Evolutionary conservation across 1,140 invertebrate species (phyloP), one percentile per base, ranked within the genome.

Genomic region (Brachionus paranguensis): DNA sequence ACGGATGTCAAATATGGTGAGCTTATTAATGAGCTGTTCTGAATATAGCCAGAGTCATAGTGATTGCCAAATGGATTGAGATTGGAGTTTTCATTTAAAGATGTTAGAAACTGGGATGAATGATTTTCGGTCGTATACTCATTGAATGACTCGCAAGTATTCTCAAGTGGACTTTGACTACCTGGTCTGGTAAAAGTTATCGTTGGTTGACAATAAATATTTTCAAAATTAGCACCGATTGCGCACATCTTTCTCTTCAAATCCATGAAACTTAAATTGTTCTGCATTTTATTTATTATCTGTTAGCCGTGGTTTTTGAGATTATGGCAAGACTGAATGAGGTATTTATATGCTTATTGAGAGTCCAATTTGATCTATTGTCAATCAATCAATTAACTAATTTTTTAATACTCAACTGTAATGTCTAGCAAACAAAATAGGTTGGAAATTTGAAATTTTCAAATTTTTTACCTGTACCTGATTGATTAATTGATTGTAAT

Each of bases 301-400:
- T 6, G 0, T 53, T 53, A 3, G 4, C 1, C 6, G 7, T 60
- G 8, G 17, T 60, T 27, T n/a, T 27, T 24, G 17, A 0, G 0
- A 2, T 8, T 53, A n/a, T 50, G 24, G 10, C 6, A 76, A 76
- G 5, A 3, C 12, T 53, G 20, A 74, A 50, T 43, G 29, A 33
- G 12, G 27, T 68, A 33, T 41, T 68, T 33, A 68, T 33, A 68
- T 68, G 8, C 14, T 27, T 68, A 14, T 68, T 41, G 27, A 68
- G n/a, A 2, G 2, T 33, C 12, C 17, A 24, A 37, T 37, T 37
- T 37, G 7, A 72, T 72, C n/a, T 37, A 41, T 50, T 76, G 27
- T 8, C 43, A 76, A 76, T 76, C 72, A 76, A 76, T 76, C 20
- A 76, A 76, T 76, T 76, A 76, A n/a, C 20, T 76, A 76, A 76